phyloP scores from a whole-genome alignment of 2,888 invertebrate genomes.

The Scotopteryx bipunctaria region DNA sequence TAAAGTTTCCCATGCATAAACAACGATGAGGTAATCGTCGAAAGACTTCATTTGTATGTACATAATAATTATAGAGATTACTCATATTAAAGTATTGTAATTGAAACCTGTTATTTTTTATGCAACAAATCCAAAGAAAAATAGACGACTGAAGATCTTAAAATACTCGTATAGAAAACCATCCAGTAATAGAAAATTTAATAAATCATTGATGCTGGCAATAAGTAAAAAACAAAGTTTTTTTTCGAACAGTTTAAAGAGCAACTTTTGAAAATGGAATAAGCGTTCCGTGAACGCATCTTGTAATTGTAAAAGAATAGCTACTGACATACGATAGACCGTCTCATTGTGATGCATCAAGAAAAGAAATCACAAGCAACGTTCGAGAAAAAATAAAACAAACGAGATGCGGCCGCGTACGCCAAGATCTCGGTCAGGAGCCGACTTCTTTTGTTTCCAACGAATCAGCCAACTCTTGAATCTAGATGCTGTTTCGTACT shows the following conservation, averaged over 20 bases:
- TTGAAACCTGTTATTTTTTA: slow-evolving; percentile 18
- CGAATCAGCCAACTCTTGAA: slow-evolving; percentile 82
- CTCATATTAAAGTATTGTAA: slow-evolving; percentile 40
- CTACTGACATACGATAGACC: slow-evolving; percentile 74
- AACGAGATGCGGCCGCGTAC: slow-evolving; percentile 76
- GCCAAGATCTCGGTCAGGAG: slow-evolving; percentile 82
- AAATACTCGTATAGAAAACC: neutral
- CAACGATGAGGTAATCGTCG: slow-evolving; percentile 60
- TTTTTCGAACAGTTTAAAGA: neutral
- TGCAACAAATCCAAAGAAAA: neutral
- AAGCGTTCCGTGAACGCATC: neutral
- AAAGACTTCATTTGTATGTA: slow-evolving; percentile 56
- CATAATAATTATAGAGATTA: slow-evolving; percentile 59
- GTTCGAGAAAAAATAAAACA: slow-evolving; percentile 61
- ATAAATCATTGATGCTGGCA: slow-evolving; percentile 4
- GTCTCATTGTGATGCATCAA: slow-evolving; percentile 79
- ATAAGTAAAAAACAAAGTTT: neutral
- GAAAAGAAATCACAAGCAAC: slow-evolving; percentile 77
- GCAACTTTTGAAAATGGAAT: slow-evolving; percentile 4
- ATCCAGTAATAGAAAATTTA: neutral
- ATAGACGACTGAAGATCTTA: neutral
- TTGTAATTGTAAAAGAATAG: slow-evolving; percentile 67
- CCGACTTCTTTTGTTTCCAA: slow-evolving; percentile 80
- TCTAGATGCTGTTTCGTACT: slow-evolving; percentile 79
- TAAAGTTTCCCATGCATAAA: slow-evolving; percentile 53